A percentile compares a stretch with the other conserved stretches of the same genome.
Conservation (phyloP, 2,113 vertebrate genomes). For the Ornithorhynchus anatinus region DNA sequence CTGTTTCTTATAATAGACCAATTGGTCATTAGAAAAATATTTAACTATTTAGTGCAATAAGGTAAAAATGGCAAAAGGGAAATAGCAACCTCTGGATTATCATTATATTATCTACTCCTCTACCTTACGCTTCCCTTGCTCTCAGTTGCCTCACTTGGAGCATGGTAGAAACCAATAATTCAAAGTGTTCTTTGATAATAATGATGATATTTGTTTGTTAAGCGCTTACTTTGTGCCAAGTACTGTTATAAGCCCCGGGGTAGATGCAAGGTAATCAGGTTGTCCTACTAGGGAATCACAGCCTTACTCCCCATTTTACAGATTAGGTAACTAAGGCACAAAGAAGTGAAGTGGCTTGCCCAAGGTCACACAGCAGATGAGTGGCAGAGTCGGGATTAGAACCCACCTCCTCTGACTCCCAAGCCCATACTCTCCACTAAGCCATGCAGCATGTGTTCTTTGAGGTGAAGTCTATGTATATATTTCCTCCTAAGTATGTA, state of each 20-base stretch:
- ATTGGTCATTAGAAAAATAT: not conserved
- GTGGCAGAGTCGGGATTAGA: no score
- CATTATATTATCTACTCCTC: not conserved
- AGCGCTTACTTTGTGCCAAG: no score
- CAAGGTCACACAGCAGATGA: no score
- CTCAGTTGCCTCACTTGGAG: conserved; percentile 12
- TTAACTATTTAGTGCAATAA: not conserved
- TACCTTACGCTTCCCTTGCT: not conserved
- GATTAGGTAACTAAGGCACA: no score
- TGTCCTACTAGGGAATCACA: no score
- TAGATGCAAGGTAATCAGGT: no score
- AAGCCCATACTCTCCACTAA: no score
- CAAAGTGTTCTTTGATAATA: conserved; percentile 12
- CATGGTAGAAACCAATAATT: conserved; percentile 23
- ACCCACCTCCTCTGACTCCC: no score
- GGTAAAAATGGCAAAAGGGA: not conserved
- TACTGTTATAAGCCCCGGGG: no score
- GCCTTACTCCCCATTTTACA: no score
- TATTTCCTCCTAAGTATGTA: conserved; percentile 39
- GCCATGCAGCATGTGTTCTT: conserved; percentile 28
- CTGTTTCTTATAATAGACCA: not conserved
- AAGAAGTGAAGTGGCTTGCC: no score
- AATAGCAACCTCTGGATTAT: not conserved
- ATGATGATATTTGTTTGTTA: no score
- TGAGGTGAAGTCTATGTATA: conserved; percentile 29